These are phyloP conservation scores for Spilarctia lutea DNA, from an alignment of 2,888 invertebrate genomes.

Conservation along the genomic window DNA sequence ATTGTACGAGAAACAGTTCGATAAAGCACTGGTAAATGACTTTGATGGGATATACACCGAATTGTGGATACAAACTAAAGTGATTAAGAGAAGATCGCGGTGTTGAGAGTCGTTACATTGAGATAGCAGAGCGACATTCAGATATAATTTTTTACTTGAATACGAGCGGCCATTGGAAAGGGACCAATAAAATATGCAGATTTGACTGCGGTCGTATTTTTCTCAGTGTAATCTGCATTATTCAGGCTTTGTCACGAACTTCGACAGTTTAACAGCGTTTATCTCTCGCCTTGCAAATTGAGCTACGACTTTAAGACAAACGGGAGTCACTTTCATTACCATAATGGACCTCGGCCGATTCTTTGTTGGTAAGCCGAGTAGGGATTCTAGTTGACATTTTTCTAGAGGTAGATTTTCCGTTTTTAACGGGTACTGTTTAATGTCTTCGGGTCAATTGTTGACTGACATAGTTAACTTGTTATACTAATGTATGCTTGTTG, in stretches of 20 bases:
- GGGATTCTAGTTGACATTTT: slow-evolving; percentile 73
- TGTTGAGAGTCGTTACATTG: slow-evolving; percentile 34
- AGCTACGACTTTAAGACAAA: slow-evolving; percentile 87
- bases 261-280: slow-evolving; percentile 87
- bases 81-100: slow-evolving; percentile 45
- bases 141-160: slow-evolving; percentile 66
- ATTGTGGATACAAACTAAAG: slow-evolving; percentile 42
- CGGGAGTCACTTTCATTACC: slow-evolving; percentile 86
- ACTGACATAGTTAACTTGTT: slow-evolving; percentile 17
- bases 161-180: slow-evolving; percentile 75
- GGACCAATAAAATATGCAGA: slow-evolving; percentile 86
- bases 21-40: slow-evolving; percentile 41
- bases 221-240: slow-evolving; percentile 86
- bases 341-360: slow-evolving; percentile 84
- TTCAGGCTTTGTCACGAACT: slow-evolving; percentile 87
- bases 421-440: slow-evolving; percentile 47
- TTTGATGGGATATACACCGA: slow-evolving; percentile 41
- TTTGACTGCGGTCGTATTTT: slow-evolving; percentile 86
- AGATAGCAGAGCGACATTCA: slow-evolving; percentile 47
- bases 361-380: slow-evolving; percentile 80
- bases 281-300: slow-evolving; percentile 87
- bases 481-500: slow-evolving; percentile 2
- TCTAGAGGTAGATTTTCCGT: slow-evolving; percentile 55
- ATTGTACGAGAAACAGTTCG: slow-evolving; percentile 51
- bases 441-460: slow-evolving; percentile 31